phyloP scores from a whole-genome alignment of 37 sponge, comb jelly and placozoan genomes.

The Axinella damicornis region DNA sequence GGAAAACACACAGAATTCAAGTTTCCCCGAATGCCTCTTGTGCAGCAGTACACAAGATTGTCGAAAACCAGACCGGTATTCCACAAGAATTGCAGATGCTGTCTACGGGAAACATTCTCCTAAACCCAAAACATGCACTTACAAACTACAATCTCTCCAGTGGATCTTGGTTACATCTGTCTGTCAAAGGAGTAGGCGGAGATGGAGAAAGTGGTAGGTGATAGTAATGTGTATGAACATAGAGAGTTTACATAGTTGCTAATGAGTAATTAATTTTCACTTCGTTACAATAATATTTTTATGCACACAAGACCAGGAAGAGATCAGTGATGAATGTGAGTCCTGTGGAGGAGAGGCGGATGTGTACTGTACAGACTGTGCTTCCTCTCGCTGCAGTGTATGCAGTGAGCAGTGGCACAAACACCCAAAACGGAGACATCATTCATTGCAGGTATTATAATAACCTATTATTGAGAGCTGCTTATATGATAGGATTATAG shows the following conservation, averaged over 20 bases:
- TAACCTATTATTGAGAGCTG: background rate
- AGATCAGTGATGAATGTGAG: background rate
- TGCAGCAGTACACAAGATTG: too few relatives aligned
- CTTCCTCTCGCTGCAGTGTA: background rate
- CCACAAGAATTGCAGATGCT: background rate
- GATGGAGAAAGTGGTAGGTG: background rate
- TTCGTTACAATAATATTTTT: too few relatives aligned
- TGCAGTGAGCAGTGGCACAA: conserved; percentile 27
- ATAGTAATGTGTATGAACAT: too few relatives aligned
- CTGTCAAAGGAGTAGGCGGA: background rate
- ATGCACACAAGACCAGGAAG: background rate
- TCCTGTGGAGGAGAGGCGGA: background rate
- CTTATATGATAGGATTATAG: too few relatives aligned
- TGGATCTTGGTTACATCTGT: background rate
- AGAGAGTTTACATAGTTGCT: too few relatives aligned
- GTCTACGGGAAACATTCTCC: background rate
- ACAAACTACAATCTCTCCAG: background rate
- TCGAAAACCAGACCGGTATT: background rate
- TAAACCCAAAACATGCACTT: background rate
- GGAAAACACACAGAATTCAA: too few relatives aligned
- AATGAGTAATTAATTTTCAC: too few relatives aligned
- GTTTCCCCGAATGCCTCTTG: too few relatives aligned
- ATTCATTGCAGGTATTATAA: conserved; percentile 1
- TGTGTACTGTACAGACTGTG: conserved; percentile 1
- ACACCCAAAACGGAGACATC: conserved; percentile 13